Conservation (phyloP, 2,797 vertebrate species). For the Amphiprion clarkii region DNA sequence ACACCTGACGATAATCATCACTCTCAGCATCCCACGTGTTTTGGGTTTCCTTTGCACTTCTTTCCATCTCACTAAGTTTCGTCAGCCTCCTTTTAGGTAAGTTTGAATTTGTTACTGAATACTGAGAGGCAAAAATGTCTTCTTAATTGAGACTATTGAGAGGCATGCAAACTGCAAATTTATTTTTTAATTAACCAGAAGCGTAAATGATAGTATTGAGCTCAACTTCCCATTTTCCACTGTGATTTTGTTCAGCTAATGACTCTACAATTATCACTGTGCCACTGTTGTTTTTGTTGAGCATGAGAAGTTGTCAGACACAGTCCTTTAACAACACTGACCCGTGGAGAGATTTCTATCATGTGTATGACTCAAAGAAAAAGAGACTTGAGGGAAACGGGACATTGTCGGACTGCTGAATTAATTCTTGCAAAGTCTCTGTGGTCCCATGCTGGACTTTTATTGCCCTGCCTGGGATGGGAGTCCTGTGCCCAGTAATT, state of each 20-base stretch:
- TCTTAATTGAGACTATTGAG: neutral
- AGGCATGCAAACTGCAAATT: slow-evolving; percentile 8
- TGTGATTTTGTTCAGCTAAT: slow-evolving; percentile 27
- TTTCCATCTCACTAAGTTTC: slow-evolving; percentile 33
- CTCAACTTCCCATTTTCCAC: slow-evolving; percentile 3
- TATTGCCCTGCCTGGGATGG: slow-evolving; percentile 33
- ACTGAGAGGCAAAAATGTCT: slow-evolving; percentile 1
- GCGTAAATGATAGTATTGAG: slow-evolving; percentile 31
- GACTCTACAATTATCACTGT: neutral
- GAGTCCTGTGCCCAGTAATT: slow-evolving; percentile 56
- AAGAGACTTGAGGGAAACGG: slow-evolving; percentile 6
- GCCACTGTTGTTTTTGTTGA: slow-evolving; percentile 11
- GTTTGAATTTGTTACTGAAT: slow-evolving; percentile 46
- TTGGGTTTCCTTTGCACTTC: slow-evolving; percentile 24
- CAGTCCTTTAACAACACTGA: slow-evolving; percentile 17
- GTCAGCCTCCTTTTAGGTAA: slow-evolving; percentile 55
- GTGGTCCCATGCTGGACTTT: slow-evolving; percentile 36
- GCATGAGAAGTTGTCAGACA: slow-evolving; percentile 12
- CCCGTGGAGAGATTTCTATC: slow-evolving; percentile 21
- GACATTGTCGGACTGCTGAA: slow-evolving; percentile 35
- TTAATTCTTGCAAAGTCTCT: slow-evolving; percentile 53
- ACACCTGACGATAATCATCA: slow-evolving; percentile 39
- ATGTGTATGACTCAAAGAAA: slow-evolving; percentile 36
- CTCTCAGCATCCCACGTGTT: slow-evolving; percentile 10
- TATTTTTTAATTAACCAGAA: slow-evolving; percentile 8